Evolutionary conservation across 2,888 invertebrate genomes (phyloP), one percentile per base, ranked within the genome.

Genomic region (Tiliacea citrago): DNA sequence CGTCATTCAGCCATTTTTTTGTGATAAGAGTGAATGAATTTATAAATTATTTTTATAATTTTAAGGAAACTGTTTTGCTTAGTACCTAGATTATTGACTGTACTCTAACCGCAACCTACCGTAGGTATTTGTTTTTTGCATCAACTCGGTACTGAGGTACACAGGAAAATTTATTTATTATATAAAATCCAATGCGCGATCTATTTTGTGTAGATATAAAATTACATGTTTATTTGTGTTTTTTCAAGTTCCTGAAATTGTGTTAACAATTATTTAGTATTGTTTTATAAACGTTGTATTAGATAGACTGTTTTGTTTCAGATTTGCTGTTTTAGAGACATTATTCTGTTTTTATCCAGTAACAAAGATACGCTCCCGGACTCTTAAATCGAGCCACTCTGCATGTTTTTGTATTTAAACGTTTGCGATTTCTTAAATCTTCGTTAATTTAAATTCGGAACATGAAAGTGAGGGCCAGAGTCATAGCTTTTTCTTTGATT

Each of bases 21-120:
- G 80, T 74, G 74, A 62, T 73, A 80, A 35, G 51, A 53, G 9
- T 55, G 21, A 80, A 73, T 2, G 61, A 76, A 80, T 80, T 61
- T 73, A 18, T 76, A 72, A 42, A 18, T 42, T 72, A 62, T 79
- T 49, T 29, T 47, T 42, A 45, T 35, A 16, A 18, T 42, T 79
- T 80, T 57, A 76, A 62, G 81, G 49, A 80, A 73, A 73, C 16
- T n/a, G 7, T 35, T 42, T 69, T 68, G 12, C 6, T 77, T 62
- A 21, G 21, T 58, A 42, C 7, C 5, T 29, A 51, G 16, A 21
- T 42, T 5, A 45, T 18, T 58, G 2, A 29, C 29, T 10, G 24
- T 24, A 7, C 13, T 47, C 1, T 49, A n/a, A 49, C 49, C 29
- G 42, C 18, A 35, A 9, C 6, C 45, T 42, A 18, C n/a, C n/a